A percentile compares a stretch with the other conserved stretches of the same genome.
Conservation (phyloP, 2,113 vertebrate species). For the Cheirogaleus medius region DNA sequence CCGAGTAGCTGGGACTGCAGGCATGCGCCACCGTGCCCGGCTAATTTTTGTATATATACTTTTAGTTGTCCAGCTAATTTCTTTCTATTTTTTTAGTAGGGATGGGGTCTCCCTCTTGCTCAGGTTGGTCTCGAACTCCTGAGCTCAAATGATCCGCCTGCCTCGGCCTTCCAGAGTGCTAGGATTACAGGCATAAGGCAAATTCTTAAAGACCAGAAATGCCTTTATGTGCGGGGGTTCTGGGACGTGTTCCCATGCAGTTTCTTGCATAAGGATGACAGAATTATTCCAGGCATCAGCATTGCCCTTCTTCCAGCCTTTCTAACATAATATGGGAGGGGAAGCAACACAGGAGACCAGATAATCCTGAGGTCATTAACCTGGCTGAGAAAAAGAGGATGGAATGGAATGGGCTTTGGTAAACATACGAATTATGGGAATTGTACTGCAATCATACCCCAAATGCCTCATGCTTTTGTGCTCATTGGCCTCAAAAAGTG, state of each 20-base stretch:
- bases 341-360: not conserved
- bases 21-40: too few species aligned
- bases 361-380: not conserved
- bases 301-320: not conserved
- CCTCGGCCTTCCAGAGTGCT: too few species aligned
- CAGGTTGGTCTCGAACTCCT: too few species aligned
- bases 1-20: too few species aligned
- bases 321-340: accelerated
- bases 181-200: too few species aligned
- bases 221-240: not conserved
- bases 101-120: too few species aligned
- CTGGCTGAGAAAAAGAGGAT: not conserved
- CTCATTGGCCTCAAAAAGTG: not conserved
- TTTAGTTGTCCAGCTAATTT: too few species aligned
- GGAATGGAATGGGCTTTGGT: not conserved
- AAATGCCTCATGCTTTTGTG: not conserved
- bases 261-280: not conserved
- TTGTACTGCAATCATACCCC: not conserved
- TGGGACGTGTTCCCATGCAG: not conserved
- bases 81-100: too few species aligned
- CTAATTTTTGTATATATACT: too few species aligned
- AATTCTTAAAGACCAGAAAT: not conserved
- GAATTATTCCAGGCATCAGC: not conserved
- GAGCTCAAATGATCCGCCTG: too few species aligned
- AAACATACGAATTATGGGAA: not conserved